Evolutionary conservation across 2,113 vertebrate genomes (phyloP).

Genomic region (Tricholaema leucomelas): DNA sequence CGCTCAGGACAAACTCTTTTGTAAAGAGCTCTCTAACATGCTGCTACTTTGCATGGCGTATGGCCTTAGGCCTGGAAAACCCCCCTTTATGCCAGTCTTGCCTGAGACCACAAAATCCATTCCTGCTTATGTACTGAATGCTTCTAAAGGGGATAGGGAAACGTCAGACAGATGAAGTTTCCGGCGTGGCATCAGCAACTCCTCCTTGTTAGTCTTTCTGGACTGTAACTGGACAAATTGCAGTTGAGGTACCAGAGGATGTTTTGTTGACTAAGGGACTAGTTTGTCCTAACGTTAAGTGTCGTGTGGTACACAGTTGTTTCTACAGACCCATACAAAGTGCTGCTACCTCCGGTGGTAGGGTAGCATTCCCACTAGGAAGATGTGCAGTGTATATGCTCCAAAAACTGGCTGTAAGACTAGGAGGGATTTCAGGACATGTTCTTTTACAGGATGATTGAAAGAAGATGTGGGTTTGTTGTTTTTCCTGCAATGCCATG

Average conservation of each 20-base stretch:
- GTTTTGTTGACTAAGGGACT: neutral
- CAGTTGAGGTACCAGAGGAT: neutral
- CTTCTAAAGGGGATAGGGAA: neutral
- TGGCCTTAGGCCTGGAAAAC: neutral
- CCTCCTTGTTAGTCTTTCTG: neutral
- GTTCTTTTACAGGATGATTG: neutral
- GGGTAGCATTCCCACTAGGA: neutral
- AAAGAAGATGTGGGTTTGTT: neutral
- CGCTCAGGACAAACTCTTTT: neutral
- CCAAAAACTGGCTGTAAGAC: neutral
- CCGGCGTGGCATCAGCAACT: neutral
- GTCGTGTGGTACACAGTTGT: neutral
- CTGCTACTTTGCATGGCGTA: neutral
- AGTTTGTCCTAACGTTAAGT: neutral
- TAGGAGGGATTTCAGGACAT: neutral
- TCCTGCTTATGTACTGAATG: neutral
- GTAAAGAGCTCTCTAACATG: fast-evolving
- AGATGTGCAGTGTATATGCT: neutral
- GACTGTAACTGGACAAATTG: neutral
- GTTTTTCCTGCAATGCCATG: neutral
- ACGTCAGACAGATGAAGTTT: neutral
- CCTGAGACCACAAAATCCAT: neutral
- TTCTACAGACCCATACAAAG: neutral
- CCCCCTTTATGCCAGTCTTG: neutral
- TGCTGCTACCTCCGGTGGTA: neutral